Evolutionary conservation across 1,140 invertebrate species (phyloP).

Genomic region (Eubasilissa regina): DNA sequence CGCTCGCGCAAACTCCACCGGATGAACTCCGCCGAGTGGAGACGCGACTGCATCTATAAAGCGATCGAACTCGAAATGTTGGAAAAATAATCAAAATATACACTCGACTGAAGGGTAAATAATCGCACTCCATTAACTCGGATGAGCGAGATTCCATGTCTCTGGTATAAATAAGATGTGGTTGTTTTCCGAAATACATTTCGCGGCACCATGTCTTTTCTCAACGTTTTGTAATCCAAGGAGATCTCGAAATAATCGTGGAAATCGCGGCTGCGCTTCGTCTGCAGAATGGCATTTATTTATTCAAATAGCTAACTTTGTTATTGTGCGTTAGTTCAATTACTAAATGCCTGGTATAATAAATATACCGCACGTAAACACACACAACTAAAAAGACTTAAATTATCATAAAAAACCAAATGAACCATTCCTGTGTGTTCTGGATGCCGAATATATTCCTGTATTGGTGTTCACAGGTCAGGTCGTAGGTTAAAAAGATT

Average conservation of each 20-base stretch:
- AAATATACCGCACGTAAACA: no score
- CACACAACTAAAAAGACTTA: no score
- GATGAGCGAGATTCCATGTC: background rate
- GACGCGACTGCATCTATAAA: constrained; percentile 11
- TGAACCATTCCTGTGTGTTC: no score
- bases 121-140: background rate
- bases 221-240: constrained; percentile 42
- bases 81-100: background rate
- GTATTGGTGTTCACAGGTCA: no score
- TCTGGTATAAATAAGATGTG: constrained; percentile 13
- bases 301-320: background rate
- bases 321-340: constrained; percentile 20
- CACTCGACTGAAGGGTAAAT: background rate
- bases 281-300: constrained; percentile 24
- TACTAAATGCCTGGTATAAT: background rate
- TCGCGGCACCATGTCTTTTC: constrained; percentile 21
- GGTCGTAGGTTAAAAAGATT: no score
- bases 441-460: no score
- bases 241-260: constrained; percentile 44
- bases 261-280: constrained; percentile 26
- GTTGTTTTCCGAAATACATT: constrained; percentile 40
- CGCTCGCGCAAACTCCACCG: background rate
- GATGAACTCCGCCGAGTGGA: background rate
- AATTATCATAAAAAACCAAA: no score
- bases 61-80: background rate